Evolutionary conservation across 1,140 invertebrate genomes (phyloP), one percentile per base, ranked within the genome.

Genomic region (Trachymyrmex septentrionalis): DNA sequence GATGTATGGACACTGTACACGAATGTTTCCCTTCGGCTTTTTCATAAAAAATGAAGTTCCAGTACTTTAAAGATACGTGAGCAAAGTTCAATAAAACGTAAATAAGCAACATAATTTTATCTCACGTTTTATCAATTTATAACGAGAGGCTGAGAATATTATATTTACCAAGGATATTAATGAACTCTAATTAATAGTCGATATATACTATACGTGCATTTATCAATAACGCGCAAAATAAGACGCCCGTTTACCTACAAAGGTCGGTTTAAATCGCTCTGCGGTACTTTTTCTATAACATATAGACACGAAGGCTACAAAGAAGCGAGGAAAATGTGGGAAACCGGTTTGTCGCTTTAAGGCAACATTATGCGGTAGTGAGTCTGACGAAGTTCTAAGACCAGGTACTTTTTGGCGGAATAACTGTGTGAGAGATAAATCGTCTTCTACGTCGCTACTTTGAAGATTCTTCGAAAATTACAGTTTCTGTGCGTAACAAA

Each of bases 341-440:
- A 75, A 84, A 84, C 69, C 69, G 80, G 67, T 84, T 84, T 75
- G 38, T 75, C 69, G 27, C 80, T 75, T 75, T 84, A 75, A 84
- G 44, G 44, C 69, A 72, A 59, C 38, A 75, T 75, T 82, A 73
- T 75, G 38, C 67, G 55, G n/a, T 34, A 27, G 69, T 61, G 69
- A 59, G 19, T 75, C 38, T 50, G 30, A 61, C 80, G 50, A 75
- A 84, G 55, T 84, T 82, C 55, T 75, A 24, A 50, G 48, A 53
- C 21, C 12, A 34, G 55, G 24, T 75, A 75, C 27, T 61, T 75
- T 80, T 73, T 34, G 24, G 69, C 53, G 38, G 16, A 59, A 82
- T 61, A 82, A 24, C 38, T 34, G 44, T 34, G 44, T 16, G 14
- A 9, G 14, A 84, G 61, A 59, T 21, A 61, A 50, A 73, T 84